Conservation (phyloP, 2,888 invertebrate genomes). For the Nemotelus nigrinus region DNA sequence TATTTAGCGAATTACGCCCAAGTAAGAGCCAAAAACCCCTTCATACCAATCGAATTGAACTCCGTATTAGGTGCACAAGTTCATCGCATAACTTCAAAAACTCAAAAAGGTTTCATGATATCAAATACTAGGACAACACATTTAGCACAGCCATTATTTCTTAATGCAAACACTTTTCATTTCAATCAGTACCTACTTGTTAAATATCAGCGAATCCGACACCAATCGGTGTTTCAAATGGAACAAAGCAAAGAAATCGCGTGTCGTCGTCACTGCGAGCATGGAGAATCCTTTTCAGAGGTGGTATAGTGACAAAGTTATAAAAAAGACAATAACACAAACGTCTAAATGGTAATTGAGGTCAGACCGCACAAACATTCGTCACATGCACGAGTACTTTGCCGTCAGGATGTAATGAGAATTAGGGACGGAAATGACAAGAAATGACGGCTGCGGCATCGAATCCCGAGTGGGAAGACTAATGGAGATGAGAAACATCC, state of each 20-base stretch:
- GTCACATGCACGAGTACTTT: not conserved
- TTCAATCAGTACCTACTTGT: not conserved
- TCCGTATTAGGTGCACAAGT: too few species aligned
- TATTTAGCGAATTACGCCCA: too few species aligned
- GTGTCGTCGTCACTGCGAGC: constrained; percentile 36
- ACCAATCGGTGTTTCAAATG: constrained; percentile 36
- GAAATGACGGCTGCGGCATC: constrained; percentile 20
- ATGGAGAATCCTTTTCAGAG: not conserved
- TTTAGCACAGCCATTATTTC: too few species aligned
- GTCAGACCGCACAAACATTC: not conserved
- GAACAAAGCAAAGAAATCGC: constrained; percentile 39
- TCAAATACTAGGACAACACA: too few species aligned
- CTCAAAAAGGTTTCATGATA: too few species aligned
- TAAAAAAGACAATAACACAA: not conserved
- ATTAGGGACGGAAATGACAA: not conserved
- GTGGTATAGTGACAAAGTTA: not conserved
- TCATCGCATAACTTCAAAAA: too few species aligned
- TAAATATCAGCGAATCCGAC: not conserved
- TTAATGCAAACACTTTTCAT: too few species aligned
- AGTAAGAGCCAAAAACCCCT: too few species aligned
- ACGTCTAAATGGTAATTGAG: constrained; percentile 3
- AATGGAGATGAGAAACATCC: not conserved
- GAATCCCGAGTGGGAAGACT: constrained; percentile 24
- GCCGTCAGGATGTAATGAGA: not conserved
- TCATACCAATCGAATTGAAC: too few species aligned